Base-by-base conservation (phyloP, 1,140 invertebrate genomes). In the Drepana arcuata region DNA sequence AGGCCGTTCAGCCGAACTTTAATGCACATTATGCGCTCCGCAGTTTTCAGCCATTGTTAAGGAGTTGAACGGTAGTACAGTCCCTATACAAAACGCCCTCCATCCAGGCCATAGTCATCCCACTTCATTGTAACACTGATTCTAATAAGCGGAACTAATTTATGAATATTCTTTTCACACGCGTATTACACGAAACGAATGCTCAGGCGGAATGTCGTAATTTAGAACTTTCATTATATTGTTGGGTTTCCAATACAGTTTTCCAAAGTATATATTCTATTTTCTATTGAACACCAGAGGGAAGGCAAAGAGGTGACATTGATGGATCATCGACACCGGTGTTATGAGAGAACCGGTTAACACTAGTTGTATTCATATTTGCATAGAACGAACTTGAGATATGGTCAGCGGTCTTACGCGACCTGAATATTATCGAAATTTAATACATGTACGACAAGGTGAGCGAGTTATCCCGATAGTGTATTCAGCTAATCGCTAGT, bases 271-370 rank as follows among this genome's bases (percentile, higher is more conserved):
- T n/a, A 27, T 27, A 21, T 11, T 18, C 10, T 18, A n/a, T n/a
- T n/a, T n/a, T n/a, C n/a, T n/a, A n/a, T n/a, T n/a, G n/a, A n/a
- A n/a, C n/a, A n/a, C n/a, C n/a, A n/a, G n/a, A n/a, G n/a, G n/a
- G n/a, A n/a, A n/a, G n/a, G n/a, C n/a, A n/a, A n/a, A 6, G 31
- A 41, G 25, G 32, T 40, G 51, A 54, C 47, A 42, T 42, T 54
- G 51, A 54, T 54, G 36, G 39, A 54, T 54, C 39, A 49, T 46
- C 42, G 40, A 42, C 42, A 43, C 35, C 37, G 24, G 42, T 30
- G n/a, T n/a, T n/a, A n/a, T n/a, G 37, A 35, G 14, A 15, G 27
- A 41, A 40, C 36, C 31, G 44, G 25, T 41, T 29, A 39, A 33
- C 35, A 39, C 27, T n/a, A n/a, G 39, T 21, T 16, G 16, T 26